Conservation (phyloP, 2,113 vertebrate genomes). For the Colaptes auratus region DNA sequence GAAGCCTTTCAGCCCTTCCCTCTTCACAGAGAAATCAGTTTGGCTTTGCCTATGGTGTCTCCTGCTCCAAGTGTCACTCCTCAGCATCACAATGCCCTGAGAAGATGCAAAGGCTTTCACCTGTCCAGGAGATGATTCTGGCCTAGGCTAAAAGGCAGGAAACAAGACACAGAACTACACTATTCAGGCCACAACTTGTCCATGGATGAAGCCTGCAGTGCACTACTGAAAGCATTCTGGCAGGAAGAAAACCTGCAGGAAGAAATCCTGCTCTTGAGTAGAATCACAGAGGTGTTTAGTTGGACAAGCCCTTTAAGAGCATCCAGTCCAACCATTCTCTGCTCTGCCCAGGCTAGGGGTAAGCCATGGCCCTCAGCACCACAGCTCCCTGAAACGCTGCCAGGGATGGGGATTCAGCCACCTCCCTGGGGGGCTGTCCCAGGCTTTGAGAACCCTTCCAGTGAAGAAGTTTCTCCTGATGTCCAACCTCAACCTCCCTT, state of each 20-base stretch:
- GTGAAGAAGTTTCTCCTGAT: too few species aligned
- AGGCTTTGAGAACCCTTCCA: too few species aligned
- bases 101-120: background rate
- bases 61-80: background rate
- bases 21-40: background rate
- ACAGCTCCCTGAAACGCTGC: too few species aligned
- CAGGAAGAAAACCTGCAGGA: background rate
- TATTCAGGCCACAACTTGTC: background rate
- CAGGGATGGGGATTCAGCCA: too few species aligned
- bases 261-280: constrained; percentile 3
- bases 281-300: background rate
- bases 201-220: background rate
- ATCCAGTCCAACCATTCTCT: too few species aligned
- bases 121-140: background rate
- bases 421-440: too few species aligned
- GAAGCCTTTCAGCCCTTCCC: background rate
- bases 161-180: background rate
- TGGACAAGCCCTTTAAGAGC: too few species aligned
- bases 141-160: background rate
- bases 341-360: too few species aligned
- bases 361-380: too few species aligned
- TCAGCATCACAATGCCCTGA: background rate
- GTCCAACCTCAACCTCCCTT: too few species aligned
- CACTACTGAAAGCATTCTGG: constrained; percentile 28
- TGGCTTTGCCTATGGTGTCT: background rate